Evolutionary conservation across 2,113 vertebrate genomes (phyloP).

Genomic region (Edolisoma coerulescens): DNA sequence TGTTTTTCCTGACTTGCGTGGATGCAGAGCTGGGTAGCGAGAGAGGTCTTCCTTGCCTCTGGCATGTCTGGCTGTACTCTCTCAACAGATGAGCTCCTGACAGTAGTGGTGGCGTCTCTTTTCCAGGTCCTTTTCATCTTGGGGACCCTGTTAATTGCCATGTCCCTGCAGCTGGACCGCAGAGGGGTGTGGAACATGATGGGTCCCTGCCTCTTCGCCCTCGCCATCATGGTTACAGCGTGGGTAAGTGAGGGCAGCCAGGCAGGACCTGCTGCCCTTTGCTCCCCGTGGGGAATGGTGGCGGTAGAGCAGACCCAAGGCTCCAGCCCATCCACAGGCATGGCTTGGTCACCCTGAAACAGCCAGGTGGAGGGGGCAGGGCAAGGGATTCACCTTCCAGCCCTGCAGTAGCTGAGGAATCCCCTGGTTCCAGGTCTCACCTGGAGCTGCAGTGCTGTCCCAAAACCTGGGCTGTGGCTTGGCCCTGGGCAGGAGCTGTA

Average conservation of each 20-base stretch:
- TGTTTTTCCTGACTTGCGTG: not conserved
- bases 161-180: conserved; percentile 94
- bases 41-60: not conserved
- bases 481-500: not conserved
- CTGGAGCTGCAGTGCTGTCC: not conserved
- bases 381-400: not conserved
- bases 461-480: rapidly evolving
- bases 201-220: conserved; percentile 88
- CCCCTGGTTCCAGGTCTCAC: not conserved
- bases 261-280: not conserved
- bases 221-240: conserved; percentile 79
- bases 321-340: not conserved
- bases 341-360: not conserved
- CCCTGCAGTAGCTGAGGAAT: not conserved
- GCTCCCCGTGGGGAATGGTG: not conserved
- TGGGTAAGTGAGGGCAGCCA: conserved; percentile 81
- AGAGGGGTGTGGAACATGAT: conserved; percentile 93
- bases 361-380: not conserved
- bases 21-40: not conserved
- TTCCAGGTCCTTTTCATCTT: conserved; percentile 84
- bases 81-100: not conserved
- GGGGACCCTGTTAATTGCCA: conserved; percentile 88
- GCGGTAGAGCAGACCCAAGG: not conserved
- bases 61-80: not conserved
- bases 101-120: not conserved